A percentile compares a stretch with the other conserved stretches of the same genome.
phyloP scores from a whole-genome alignment of 2,113 vertebrate species.

The Percina caprodes region DNA sequence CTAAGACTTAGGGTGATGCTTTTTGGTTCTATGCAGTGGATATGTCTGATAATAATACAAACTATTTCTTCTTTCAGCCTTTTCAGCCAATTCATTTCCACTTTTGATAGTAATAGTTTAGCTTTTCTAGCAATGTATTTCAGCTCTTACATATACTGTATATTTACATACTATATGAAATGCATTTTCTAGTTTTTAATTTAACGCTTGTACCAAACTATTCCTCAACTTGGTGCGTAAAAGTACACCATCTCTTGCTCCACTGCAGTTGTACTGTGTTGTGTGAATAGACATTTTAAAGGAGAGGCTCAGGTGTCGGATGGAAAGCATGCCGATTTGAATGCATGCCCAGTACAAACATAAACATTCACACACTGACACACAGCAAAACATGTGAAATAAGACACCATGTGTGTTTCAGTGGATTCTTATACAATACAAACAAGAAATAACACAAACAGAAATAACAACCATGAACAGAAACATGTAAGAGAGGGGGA shows the following conservation, averaged over 20 bases:
- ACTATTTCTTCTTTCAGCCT: too few relatives aligned
- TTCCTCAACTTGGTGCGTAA: too few relatives aligned
- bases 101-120: too few relatives aligned
- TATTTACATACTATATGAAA: too few relatives aligned
- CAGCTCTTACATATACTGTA: too few relatives aligned
- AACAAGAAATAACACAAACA: not conserved
- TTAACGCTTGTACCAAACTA: too few relatives aligned
- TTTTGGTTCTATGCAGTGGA: too few relatives aligned
- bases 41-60: too few relatives aligned
- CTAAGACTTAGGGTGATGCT: too few relatives aligned
- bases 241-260: not conserved
- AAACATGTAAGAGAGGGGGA: not conserved
- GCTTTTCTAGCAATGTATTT: too few relatives aligned
- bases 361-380: not conserved
- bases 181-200: too few relatives aligned
- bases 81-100: too few relatives aligned
- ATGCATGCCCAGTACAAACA: not conserved
- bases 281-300: not conserved
- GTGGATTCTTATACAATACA: not conserved
- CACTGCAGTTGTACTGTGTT: not conserved
- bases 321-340: conserved; percentile 5
- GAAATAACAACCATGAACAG: not conserved
- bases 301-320: not conserved
- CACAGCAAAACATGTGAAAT: not conserved
- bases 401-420: conserved; percentile 21